A percentile compares a stretch with the other conserved stretches of the same genome.
These are phyloP conservation scores for Scelioninae gen. 1 DNA, from an alignment of 2,888 invertebrate species.

Conservation along the genomic window DNA sequence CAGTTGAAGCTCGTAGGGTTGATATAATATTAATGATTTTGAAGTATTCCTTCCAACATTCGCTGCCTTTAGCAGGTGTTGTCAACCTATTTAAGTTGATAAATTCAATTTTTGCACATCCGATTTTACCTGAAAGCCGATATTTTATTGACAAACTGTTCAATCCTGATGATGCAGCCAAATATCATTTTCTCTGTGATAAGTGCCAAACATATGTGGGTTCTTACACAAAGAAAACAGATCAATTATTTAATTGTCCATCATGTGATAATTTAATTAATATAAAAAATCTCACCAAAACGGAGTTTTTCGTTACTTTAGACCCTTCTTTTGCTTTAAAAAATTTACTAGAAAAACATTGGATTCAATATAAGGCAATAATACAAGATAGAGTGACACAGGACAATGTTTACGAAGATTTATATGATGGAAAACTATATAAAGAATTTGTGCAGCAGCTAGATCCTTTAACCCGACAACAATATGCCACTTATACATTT, in stretches of 20 bases:
- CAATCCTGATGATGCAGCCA: conserved; percentile 34
- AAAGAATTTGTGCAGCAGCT: conserved; percentile 38
- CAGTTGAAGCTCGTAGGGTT: conserved; percentile 1
- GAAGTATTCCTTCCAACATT: conserved; percentile 21
- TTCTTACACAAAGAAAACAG: conserved; percentile 23
- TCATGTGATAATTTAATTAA: conserved; percentile 26
- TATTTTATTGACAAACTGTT: conserved; percentile 61
- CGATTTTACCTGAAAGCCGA: conserved; percentile 42
- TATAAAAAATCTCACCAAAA: conserved; percentile 10
- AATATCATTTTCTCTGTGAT: conserved; percentile 56
- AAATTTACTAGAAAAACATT: conserved; percentile 22
- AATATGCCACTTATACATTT: conserved; percentile 42
- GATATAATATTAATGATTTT: conserved; percentile 31
- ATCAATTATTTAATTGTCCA: neutral
- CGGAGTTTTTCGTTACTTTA: conserved; percentile 38
- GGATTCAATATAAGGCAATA: conserved; percentile 8
- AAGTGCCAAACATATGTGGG: conserved; percentile 43
- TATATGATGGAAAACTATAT: conserved; percentile 55
- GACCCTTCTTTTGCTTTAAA: conserved; percentile 14
- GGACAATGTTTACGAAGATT: conserved; percentile 21
- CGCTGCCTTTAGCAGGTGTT: conserved; percentile 8
- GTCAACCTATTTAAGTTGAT: conserved; percentile 28
- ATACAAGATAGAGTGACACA: conserved; percentile 13
- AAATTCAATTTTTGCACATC: conserved; percentile 11
- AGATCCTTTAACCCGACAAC: conserved; percentile 16